Base-by-base conservation (phyloP, 1,140 invertebrate genomes). In the Diuraphis noxia region DNA sequence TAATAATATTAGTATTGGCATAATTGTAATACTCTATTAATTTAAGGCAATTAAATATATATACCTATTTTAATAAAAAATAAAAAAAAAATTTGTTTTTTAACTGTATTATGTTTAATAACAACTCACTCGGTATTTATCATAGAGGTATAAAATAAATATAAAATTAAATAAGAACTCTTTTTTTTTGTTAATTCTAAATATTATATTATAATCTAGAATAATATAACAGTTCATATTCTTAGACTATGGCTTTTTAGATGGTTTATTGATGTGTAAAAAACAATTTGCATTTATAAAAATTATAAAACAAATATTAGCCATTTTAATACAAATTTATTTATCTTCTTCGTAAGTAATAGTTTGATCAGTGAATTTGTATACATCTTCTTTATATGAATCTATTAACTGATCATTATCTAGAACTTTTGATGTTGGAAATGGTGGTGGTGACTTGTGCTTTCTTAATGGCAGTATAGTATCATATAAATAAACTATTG, bases 401-500 rank as follows among this genome's bases (percentile, higher is more conserved):
- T 98, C 96, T 93, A 97, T 96, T 1, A 96, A 95, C 46, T 95
- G 92, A 52, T 95, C 92, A 92, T 96, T 95, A 40, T 95, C 94
- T 40, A 94, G 94, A 81, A 95, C 94, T 89, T 95, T 94, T 7
- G 95, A 96, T 25, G 98, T 99, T 38, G 98, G 98, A 93, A 98
- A 98, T 79, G 96, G 95, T 72, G 97, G 96, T 36, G 96, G 94
- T 46, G 95, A 95, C 92, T 94, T 94, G 6, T 93, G 93, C 93
- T 94, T 96, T 92, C 93, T 96, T 13, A 94, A 92, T 2, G 95
- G 96, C 52, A 98, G 93, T 46, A 96, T 92, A 34, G 97, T 97
- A 93, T 99, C 98, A 93, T 96, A 97, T 86, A 99, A 95, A 92
- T 97, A 96, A 30, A 97, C 96, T 93, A 97, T 96, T n/a, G 95